Conservation (phyloP, 2,888 invertebrate species). For the Uropetala carovei region DNA sequence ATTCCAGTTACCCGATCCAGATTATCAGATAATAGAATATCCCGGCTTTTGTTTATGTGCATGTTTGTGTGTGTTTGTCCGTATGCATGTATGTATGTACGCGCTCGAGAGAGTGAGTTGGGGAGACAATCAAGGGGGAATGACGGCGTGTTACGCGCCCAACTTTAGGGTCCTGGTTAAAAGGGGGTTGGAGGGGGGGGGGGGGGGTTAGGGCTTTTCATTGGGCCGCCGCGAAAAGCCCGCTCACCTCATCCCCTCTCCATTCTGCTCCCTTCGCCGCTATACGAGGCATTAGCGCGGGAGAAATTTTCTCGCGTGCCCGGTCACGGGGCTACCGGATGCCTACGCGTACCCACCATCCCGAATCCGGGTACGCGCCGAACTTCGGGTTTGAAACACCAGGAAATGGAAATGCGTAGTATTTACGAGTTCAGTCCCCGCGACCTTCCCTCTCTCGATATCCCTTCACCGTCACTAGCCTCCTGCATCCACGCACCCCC, state of each 20-base stretch:
- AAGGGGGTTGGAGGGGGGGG: no score
- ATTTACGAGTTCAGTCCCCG: neutral
- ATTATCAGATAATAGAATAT: no score
- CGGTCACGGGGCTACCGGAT: neutral
- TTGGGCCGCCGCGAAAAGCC: no score
- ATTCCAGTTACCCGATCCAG: no score
- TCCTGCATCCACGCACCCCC: neutral
- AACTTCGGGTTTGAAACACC: neutral
- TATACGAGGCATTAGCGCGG: no score
- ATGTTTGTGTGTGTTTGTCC: no score
- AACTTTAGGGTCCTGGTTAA: neutral
- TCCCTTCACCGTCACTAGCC: neutral
- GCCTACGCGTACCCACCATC: neutral
- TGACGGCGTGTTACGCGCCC: neutral
- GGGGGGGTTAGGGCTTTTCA: no score
- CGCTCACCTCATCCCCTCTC: neutral
- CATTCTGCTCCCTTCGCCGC: neutral
- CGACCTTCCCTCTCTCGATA: neutral
- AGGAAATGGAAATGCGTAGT: conserved; percentile 8
- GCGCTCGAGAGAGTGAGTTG: neutral
- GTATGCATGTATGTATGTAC: neutral
- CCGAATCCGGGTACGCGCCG: neutral
- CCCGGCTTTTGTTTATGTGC: no score
- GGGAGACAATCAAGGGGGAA: neutral
- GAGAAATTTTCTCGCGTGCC: neutral